Evolutionary conservation across 2,113 vertebrate species (phyloP).

Genomic region (Nipponia nippon): DNA sequence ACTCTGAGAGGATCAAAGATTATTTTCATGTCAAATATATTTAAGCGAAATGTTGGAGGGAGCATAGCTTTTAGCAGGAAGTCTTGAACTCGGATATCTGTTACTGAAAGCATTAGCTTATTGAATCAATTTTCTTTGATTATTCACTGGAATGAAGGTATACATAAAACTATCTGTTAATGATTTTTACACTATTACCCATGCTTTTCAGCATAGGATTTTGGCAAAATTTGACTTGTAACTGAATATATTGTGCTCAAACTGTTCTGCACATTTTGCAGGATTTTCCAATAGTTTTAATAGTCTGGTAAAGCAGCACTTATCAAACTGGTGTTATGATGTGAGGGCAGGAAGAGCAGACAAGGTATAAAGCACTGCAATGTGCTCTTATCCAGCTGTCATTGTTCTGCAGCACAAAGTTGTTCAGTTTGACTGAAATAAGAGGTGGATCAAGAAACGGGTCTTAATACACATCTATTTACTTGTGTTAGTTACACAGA

Average conservation of each 20-base stretch:
- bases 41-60: background rate
- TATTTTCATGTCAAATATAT: background rate
- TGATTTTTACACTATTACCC: background rate
- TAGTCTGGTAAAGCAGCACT: background rate
- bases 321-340: background rate
- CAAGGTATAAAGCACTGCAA: background rate
- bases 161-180: background rate
- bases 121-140: background rate
- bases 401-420: background rate
- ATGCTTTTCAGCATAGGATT: background rate
- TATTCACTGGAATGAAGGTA: background rate
- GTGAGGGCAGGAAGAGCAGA: background rate
- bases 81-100: background rate
- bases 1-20: background rate
- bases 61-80: background rate
- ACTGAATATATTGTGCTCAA: background rate
- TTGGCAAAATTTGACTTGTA: background rate
- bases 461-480: background rate
- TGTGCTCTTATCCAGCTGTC: background rate
- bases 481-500: background rate
- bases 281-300: background rate
- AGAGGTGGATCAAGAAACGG: background rate
- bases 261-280: background rate
- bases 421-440: background rate
- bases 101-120: background rate